Evolutionary conservation across 2,113 vertebrate species (phyloP).

Genomic region (Chloropsis cyanopogon): DNA sequence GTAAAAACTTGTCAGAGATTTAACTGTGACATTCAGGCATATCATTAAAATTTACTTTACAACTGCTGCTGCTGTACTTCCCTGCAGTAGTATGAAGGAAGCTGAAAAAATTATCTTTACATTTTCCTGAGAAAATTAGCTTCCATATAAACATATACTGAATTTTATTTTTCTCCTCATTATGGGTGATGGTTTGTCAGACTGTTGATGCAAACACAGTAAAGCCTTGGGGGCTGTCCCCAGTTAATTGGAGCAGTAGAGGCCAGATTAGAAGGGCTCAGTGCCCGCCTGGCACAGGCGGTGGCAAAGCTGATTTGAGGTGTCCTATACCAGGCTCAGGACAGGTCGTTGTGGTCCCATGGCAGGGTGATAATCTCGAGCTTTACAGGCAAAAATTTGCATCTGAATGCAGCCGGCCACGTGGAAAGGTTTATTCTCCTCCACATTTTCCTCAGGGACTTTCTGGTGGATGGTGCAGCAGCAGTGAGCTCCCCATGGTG

Average conservation of each 20-base stretch:
- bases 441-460: background rate
- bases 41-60: background rate
- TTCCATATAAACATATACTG: background rate
- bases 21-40: background rate
- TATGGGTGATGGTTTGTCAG: background rate
- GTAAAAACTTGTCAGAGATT: background rate
- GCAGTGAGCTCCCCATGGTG: background rate
- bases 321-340: background rate
- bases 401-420: background rate
- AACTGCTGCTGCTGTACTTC: background rate
- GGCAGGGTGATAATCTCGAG: background rate
- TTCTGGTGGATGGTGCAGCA: background rate
- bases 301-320: background rate
- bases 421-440: background rate
- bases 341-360: background rate
- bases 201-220: background rate
- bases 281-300: accelerated
- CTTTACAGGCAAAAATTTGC: slow-evolving; percentile 2
- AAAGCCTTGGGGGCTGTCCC: background rate
- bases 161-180: background rate
- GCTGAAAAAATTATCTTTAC: background rate
- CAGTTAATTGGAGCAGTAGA: background rate
- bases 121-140: background rate
- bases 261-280: background rate
- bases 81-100: background rate